Evolutionary conservation across 2,888 invertebrate genomes (phyloP).

Genomic region (Dryadula phaetusa): DNA sequence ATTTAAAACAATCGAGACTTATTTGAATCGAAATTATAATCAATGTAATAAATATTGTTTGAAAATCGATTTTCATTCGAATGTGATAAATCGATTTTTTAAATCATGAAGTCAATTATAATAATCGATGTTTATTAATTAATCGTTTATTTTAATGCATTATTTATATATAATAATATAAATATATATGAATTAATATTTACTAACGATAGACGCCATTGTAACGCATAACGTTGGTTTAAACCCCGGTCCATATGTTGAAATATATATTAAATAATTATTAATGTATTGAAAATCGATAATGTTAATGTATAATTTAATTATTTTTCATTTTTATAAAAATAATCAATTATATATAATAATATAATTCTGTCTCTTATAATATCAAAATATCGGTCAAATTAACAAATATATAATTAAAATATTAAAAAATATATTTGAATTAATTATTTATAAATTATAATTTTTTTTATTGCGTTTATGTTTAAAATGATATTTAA

Average conservation of each 20-base stretch:
- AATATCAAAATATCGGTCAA: background rate
- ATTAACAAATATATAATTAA: background rate
- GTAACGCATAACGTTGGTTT: background rate
- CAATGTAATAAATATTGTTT: background rate
- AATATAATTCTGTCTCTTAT: too few relatives aligned
- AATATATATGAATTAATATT: slow-evolving; percentile 5
- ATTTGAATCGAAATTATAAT: slow-evolving; percentile 86
- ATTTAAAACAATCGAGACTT: slow-evolving; percentile 93
- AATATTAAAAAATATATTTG: background rate
- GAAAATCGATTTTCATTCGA: slow-evolving; percentile 3
- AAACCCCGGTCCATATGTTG: background rate
- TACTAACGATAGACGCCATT: background rate
- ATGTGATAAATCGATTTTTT: background rate
- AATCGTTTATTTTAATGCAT: background rate
- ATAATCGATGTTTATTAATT: background rate
- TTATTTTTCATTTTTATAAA: too few relatives aligned
- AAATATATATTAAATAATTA: background rate
- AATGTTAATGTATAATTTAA: too few relatives aligned
- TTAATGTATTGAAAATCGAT: background rate
- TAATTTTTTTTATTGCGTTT: background rate
- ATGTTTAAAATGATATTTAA: background rate
- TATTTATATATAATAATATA: slow-evolving; percentile 4
- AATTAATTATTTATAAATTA: background rate
- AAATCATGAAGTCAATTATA: background rate
- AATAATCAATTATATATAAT: too few relatives aligned